Conservation (phyloP, 1,140 invertebrate species). For the Leptopilina clavipes region DNA sequence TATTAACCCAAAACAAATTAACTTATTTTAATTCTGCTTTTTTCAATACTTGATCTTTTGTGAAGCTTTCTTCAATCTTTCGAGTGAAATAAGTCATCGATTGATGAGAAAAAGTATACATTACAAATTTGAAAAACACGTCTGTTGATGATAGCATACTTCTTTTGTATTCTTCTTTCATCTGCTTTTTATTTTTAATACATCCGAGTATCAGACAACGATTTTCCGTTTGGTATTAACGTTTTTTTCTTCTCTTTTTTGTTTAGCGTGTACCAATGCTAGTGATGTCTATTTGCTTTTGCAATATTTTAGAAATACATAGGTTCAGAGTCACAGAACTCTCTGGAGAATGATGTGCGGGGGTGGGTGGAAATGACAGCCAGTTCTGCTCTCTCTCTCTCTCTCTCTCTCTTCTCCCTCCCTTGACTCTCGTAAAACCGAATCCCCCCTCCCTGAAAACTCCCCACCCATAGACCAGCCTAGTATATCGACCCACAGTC, state of each 20-base stretch:
- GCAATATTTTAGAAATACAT: conserved; percentile 42
- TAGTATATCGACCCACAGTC: conserved; percentile 51
- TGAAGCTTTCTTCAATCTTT: too few relatives aligned
- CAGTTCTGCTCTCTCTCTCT: conserved; percentile 56
- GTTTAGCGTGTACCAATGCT: too few relatives aligned
- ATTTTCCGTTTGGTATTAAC: not conserved
- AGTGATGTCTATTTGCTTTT: not conserved
- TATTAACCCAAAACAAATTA: too few relatives aligned
- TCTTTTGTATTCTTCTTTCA: too few relatives aligned
- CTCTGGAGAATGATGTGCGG: conserved; percentile 36
- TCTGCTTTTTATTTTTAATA: not conserved
- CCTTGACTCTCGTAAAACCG: conserved; percentile 41
- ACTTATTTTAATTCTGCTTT: too few relatives aligned
- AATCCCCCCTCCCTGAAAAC: conserved; percentile 42
- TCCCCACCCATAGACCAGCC: conserved; percentile 44
- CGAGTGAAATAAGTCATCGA: too few relatives aligned
- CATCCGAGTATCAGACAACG: not conserved
- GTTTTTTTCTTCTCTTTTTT: not conserved
- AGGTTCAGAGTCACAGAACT: conserved; percentile 38
- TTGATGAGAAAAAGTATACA: too few relatives aligned
- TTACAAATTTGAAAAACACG: too few relatives aligned
- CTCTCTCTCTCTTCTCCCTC: too few relatives aligned
- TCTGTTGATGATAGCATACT: too few relatives aligned
- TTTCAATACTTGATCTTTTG: too few relatives aligned
- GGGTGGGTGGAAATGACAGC: conserved; percentile 59